Base-by-base conservation (phyloP, 2,888 invertebrate species). In the Drosophila anomalata region DNA sequence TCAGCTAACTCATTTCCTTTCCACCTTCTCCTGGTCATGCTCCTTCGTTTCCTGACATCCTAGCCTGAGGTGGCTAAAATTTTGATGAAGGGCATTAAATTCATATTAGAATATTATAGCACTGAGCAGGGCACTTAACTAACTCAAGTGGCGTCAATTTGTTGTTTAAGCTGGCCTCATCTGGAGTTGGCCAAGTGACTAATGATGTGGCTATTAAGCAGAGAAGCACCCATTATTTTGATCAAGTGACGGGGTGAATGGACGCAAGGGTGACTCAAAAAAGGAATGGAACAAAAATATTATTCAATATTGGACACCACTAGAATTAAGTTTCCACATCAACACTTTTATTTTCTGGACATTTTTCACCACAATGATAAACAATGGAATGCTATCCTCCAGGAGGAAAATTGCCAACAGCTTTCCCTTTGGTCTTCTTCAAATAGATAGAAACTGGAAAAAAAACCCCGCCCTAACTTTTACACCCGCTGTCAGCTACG, bases 71-170 rank as follows among this genome's bases (percentile, higher is more conserved):
- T 55, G 47, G 62, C 78, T 63, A 65, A 78, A 70, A 81, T 85
- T 76, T 60, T 80, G 79, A 82, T 83, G 79, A 54, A 86, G 87
- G 73, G 61, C 68, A 67, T 70, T 80, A 79, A 83, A 75, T 86
- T 82, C 86, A 82, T 80, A 80, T 80, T 79, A 82, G 70, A 79
- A 86, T 80, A 86, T 86, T 82, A 82, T 44, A 57, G 72, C 69
- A 76, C 78, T 76, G 83, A 79, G 76, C 65, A 58, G 48, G 63
- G 67, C 67, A 78, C 86, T 82, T 73, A 78, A 42, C 55, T 24
- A 48, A 65, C 56, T 50, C 44, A 62, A 67, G 65, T 59, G 68
- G 54, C 75, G n/a, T n/a, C 68, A 79, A 53, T 79, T 69, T 77
- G 68, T 42, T 59, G 26, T n/a, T 50, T 58, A 42, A 42, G 66